Evolutionary conservation across 2,113 vertebrate genomes (phyloP).

Genomic region (Mesoclemmys tuberculata): DNA sequence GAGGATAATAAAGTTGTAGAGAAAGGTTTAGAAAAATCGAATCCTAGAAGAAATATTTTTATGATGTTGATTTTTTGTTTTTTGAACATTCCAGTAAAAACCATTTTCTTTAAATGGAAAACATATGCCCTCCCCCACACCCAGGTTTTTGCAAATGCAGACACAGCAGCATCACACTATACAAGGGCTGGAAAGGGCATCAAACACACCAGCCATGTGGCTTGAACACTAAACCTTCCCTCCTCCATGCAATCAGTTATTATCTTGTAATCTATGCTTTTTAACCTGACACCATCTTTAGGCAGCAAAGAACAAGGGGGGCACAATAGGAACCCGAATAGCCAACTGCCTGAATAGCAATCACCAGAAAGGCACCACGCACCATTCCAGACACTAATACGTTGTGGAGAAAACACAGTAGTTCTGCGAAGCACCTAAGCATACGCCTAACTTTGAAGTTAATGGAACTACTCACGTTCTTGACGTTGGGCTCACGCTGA

Average conservation of each 20-base stretch:
- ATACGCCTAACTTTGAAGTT: too few species aligned
- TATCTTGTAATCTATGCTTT: slow-evolving; percentile 25
- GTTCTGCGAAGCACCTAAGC: not conserved
- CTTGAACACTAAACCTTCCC: slow-evolving; percentile 38
- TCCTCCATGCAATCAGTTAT: slow-evolving; percentile 25
- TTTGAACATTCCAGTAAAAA: too few species aligned
- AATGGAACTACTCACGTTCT: too few species aligned
- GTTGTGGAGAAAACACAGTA: not conserved
- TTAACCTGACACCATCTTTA: not conserved
- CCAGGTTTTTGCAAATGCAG: too few species aligned
- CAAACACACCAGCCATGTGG: slow-evolving; percentile 28
- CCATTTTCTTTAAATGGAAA: too few species aligned
- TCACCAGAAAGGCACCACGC: not conserved
- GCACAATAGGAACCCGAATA: too few species aligned
- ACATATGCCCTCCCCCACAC: too few species aligned
- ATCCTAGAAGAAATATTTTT: too few species aligned
- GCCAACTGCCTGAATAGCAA: not conserved
- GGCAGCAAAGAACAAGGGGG: not conserved
- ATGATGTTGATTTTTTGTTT: too few species aligned
- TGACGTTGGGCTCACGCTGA: not conserved
- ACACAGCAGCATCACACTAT: too few species aligned
- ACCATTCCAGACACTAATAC: not conserved
- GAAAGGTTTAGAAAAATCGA: too few species aligned
- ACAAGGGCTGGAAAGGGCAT: not conserved
- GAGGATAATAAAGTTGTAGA: too few species aligned